Evolutionary conservation across 2,797 vertebrate genomes (phyloP).

Genomic region (Falco naumanni): DNA sequence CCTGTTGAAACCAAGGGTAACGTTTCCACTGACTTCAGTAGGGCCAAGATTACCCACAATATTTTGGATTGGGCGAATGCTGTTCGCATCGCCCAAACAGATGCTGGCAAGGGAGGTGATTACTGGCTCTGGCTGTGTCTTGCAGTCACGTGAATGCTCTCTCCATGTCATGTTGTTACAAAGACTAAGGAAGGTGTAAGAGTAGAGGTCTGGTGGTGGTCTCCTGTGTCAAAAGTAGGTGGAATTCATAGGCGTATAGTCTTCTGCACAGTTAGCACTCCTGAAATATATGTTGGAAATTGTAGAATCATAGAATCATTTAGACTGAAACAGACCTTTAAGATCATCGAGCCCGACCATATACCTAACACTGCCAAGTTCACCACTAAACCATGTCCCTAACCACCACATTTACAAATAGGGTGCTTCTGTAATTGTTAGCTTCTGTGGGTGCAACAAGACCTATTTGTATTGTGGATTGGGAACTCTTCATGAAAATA

Average conservation of each 20-base stretch:
- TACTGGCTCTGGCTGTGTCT: not conserved
- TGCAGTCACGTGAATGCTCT: not conserved
- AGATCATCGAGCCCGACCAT: not conserved
- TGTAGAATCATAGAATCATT: not conserved
- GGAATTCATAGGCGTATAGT: not conserved
- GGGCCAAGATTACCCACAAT: not conserved
- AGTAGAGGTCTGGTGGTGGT: not conserved
- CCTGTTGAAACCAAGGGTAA: not conserved
- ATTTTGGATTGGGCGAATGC: not conserved
- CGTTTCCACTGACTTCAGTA: not conserved
- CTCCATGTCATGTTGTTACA: not conserved
- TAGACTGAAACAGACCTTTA: not conserved
- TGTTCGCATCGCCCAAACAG: not conserved
- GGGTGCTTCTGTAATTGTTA: not conserved
- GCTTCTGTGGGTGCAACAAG: not conserved
- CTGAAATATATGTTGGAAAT: not conserved
- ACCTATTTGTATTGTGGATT: not conserved
- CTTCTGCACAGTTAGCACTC: not conserved
- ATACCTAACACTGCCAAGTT: not conserved
- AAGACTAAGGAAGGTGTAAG: not conserved
- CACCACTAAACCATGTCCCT: not conserved
- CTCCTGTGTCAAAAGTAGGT: not conserved
- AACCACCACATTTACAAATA: fast-evolving
- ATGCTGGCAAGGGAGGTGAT: not conserved
- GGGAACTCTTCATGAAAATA: not conserved